Evolutionary conservation across 2,888 invertebrate genomes (phyloP), one percentile per base, ranked within the genome.

Genomic region (Drosophila tripunctata): DNA sequence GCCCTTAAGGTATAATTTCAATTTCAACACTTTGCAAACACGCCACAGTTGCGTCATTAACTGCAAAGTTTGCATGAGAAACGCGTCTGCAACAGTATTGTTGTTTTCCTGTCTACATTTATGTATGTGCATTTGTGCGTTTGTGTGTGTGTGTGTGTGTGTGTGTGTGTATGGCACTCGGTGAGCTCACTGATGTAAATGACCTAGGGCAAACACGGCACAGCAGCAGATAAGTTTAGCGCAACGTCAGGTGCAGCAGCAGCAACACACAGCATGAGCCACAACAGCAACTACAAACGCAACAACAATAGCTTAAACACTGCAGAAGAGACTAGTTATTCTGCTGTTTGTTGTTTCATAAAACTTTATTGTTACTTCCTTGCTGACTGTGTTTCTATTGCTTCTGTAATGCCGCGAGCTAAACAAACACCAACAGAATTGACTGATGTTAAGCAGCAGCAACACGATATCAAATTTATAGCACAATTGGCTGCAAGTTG

Each of bases 21-120:
- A 87, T 88, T 88, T 89, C 86, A 88, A 84, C 86, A 84, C 84
- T 82, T 83, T 83, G 56, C 87, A 77, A 83, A 87, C 83, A 87
- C 69, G 79, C 82, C 82, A 82, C 83, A 87, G 83, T 82, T 87
- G 87, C 86, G 77, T 77, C 83, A 83, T 87, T 83, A 83, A 79
- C 87, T 79, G 83, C 48, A 76, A 85, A 87, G 78, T 87, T 80
- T 86, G 86, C 86, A 79, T 78, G 74, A 83, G 61, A 61, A 63
- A 61, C 73, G 67, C 86, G 77, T 79, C 77, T 73, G 63, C 61
- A 44, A 44, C 55, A 48, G 56, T 30, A 50, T 38, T 22, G 17
- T 63, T 66, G 45, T 45, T 35, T 44, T 35, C 35, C 33, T 54
- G 15, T 40, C 36, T 56, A 30, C 36, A 33, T 40, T 41, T 62